Base-by-base conservation (phyloP, 2,888 invertebrate species). In the Anarsia innoxiella region DNA sequence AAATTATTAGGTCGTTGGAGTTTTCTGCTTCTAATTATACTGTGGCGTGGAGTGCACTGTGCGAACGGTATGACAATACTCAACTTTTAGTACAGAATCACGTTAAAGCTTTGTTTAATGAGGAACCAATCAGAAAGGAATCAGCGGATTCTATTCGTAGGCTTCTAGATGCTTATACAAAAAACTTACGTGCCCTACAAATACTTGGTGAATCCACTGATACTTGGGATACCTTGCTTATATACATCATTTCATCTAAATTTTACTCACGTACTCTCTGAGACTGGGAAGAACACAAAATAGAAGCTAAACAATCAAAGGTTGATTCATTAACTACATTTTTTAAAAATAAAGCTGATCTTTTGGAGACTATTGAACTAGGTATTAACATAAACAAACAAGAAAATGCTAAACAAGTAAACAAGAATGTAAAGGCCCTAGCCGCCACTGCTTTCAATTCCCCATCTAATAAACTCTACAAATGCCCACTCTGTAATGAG, bases 111-210 rank as follows among this genome's bases (percentile, higher is more conserved):
- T 8, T 38, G 11, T 38, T 38, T 23, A 25, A 16, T 9, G 12
- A 31, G 5, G 25, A 29, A 32, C 14, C 16, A 2, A 10, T 38
- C 8, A 16, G 3, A 25, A 9, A 25, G 9, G 38, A 38, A 30
- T 38, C 38, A 4, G 12, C 29, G 8, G 11, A 14, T 1, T 16
- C 9, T 9, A 14, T 38, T 8, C 14, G 38, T 5, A 23, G 12
- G 5, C 11, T 33, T n/a, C 14, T 38, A 14, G 38, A 38, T 25
- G 13, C 14, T 5, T 19, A 27, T 9, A 23, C n/a, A n/a, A 33
- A 33, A 26, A 33, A 38, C 15, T 15, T 38, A 14, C 33, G 38
- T 8, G 33, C 38, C 16, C 23, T 38, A n/a, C 14, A 23, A 23
- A 23, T 23, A 9, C 12, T 38, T 3, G 38, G 38, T 8, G 29